Evolutionary conservation across 2,888 invertebrate genomes (phyloP), one percentile per base, ranked within the genome.

Genomic region (Nectonema munidae): DNA sequence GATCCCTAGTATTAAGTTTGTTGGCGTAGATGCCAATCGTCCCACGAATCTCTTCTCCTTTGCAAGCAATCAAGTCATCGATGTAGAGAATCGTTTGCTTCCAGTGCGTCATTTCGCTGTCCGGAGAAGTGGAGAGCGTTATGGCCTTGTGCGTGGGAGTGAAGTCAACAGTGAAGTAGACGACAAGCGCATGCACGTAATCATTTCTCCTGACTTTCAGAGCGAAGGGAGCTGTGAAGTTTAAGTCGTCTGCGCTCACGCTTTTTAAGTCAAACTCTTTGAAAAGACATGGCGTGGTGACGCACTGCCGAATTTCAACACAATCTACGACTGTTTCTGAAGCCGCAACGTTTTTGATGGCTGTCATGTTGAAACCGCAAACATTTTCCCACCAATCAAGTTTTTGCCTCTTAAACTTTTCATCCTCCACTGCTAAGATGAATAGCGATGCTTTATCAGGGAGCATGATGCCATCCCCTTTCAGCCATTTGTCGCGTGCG

Each of bases 371-470:
- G 53, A 99, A 99, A 37, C 95, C 95, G 50, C 99, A 95, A 2
- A 99, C 95, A 58, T 79, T 79, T 51, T 89, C 83, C 95, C 95
- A 95, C 86, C 61, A 99, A 60, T 95, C 86, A 48, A 99, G 95
- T 59, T 99, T 99, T 58, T 95, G 89, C 52, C 95, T 89, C 57
- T 95, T 99, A 61, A 99, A 99, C 59, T 95, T 89, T 15, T 89
- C 66, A 56, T 99, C 95, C 56, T 65, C 64, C 44, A 65, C 64
- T 33, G 59, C 64, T 43, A 76, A 76, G 39, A 99, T 69, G 56
- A 75, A 89, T 29, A 99, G 61, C 2, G 79, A 79, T 44, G 89
- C 89, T 50, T 77, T 54, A 52, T 67, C 67, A 1, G 86, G 86
- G 59, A 89, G 83, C 48, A 89, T 65, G 62, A 83, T 67, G 41